Percentiles rank a stretch among this genome's conserved stretches.
These are phyloP conservation scores for Cantharis nigra DNA, from an alignment of 2,888 invertebrate genomes.

Conservation along the genomic window DNA sequence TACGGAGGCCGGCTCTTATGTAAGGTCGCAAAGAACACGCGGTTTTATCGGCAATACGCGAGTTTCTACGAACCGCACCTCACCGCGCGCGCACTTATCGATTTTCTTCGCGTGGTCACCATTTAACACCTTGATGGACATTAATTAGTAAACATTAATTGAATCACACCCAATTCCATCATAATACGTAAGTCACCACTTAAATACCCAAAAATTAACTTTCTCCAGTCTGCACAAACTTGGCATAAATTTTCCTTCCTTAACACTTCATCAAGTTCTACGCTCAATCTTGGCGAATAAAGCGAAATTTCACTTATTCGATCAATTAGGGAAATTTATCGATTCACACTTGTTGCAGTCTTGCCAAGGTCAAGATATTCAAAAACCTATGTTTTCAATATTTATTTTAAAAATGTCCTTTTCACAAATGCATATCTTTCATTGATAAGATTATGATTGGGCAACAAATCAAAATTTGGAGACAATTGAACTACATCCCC, in stretches of 20 bases:
- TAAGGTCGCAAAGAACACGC: constrained; percentile 39
- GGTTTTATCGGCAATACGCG: constrained; percentile 37
- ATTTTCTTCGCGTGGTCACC: constrained; percentile 22
- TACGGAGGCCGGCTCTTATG: constrained; percentile 31
- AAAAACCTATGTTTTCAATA: neutral
- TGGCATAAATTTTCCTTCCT: too few relatives aligned
- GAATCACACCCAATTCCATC: neutral
- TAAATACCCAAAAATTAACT: neutral
- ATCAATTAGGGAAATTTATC: neutral
- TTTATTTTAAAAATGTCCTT: neutral
- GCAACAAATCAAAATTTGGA: neutral
- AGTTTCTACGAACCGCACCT: constrained; percentile 45
- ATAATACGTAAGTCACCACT: neutral
- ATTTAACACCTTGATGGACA: constrained; percentile 1
- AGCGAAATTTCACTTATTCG: neutral
- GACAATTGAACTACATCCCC: neutral
- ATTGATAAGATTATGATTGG: neutral
- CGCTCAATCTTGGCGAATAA: neutral
- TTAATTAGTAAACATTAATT: neutral
- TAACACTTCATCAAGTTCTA: too few relatives aligned
- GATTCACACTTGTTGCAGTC: neutral
- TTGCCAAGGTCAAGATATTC: neutral
- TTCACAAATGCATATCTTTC: neutral
- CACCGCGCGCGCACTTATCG: constrained; percentile 42
- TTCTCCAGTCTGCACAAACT: too few relatives aligned